phyloP scores from a whole-genome alignment of 92 coral and sea anemone species.

The Parazoanthus swiftii region DNA sequence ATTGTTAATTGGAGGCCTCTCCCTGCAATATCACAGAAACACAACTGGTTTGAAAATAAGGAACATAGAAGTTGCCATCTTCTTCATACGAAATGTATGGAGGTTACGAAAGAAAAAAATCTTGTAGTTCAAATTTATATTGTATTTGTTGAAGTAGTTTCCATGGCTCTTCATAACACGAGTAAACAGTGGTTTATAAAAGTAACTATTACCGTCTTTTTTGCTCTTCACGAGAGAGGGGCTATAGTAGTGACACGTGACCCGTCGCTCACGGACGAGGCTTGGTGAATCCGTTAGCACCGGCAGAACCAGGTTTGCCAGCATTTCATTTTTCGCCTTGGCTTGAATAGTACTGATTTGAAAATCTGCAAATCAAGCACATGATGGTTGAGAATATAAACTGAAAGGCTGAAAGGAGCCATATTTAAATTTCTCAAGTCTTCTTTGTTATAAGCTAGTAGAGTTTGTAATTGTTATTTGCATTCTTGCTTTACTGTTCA shows the following conservation, averaged over 20 bases:
- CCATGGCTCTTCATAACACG: not conserved
- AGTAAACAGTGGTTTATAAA: not conserved
- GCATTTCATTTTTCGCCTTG: slow-evolving; percentile 95
- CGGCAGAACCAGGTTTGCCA: slow-evolving; percentile 92
- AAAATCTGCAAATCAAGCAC: slow-evolving; percentile 57
- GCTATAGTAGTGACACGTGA: slow-evolving; percentile 73
- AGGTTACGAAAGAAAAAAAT: not conserved
- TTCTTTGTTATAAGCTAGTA: no score
- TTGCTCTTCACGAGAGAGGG: slow-evolving; percentile 71
- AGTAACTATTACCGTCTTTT: slow-evolving; percentile 74
- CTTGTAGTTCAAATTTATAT: no score
- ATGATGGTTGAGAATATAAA: not conserved
- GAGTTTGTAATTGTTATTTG: no score
- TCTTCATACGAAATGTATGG: not conserved
- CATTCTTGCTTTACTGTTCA: no score
- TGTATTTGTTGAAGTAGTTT: not conserved
- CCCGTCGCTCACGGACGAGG: slow-evolving; percentile 68
- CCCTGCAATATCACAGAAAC: no score
- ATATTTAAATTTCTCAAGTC: no score
- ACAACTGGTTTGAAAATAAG: no score
- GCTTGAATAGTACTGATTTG: slow-evolving; percentile 77
- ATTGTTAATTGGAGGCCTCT: no score
- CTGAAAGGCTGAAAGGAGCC: no score
- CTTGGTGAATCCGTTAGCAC: slow-evolving; percentile 61
- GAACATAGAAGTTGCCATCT: not conserved